A percentile compares a stretch with the other conserved stretches of the same genome.
Conservation (phyloP, 2,113 vertebrate species). For the Plecotus auritus region DNA sequence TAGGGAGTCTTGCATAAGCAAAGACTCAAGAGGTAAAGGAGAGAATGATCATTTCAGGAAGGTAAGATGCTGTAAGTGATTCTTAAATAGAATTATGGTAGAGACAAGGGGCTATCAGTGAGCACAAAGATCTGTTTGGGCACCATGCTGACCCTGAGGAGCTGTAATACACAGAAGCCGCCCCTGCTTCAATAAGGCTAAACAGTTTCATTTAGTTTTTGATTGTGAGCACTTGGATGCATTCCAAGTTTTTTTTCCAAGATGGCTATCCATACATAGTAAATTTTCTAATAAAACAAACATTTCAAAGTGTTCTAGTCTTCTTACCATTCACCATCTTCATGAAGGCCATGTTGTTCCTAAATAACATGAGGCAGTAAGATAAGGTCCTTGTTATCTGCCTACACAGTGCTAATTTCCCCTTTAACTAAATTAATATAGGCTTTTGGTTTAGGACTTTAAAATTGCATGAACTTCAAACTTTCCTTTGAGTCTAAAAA, state of each 20-base stretch:
- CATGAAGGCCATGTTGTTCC: neutral
- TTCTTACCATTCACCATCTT: conserved; percentile 19
- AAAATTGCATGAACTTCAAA: neutral
- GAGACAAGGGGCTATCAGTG: neutral
- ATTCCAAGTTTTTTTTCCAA: neutral
- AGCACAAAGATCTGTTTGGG: neutral
- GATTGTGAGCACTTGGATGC: neutral
- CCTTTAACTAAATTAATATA: neutral
- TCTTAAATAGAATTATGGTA: neutral
- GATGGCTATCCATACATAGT: neutral
- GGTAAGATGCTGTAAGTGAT: neutral
- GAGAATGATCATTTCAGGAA: neutral
- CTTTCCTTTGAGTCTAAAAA: neutral
- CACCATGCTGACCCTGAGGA: neutral
- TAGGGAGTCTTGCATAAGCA: neutral
- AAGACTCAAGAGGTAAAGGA: neutral
- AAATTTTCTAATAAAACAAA: neutral
- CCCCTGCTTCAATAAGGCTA: neutral
- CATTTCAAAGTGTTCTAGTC: neutral
- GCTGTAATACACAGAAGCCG: neutral
- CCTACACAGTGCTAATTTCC: neutral
- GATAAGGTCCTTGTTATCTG: neutral
- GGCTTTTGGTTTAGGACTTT: neutral
- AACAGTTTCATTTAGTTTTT: neutral
- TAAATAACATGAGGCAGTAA: neutral